These are phyloP conservation scores for Saguinus imperator DNA, from an alignment of 2,113 vertebrate species.

Conservation along the genomic window DNA sequence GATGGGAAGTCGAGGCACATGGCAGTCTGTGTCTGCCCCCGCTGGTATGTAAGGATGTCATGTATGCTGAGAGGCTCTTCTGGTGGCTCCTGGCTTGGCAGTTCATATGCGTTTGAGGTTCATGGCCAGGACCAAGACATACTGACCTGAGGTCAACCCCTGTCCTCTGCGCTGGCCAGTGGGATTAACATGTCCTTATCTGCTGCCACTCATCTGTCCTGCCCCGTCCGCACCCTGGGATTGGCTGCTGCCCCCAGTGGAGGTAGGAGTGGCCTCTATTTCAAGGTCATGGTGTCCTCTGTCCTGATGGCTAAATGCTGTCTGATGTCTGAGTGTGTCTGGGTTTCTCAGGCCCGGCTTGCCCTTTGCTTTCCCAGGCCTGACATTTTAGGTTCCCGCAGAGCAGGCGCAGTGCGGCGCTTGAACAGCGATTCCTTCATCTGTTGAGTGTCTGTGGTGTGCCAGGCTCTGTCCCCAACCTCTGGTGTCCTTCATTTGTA, in stretches of 20 bases:
- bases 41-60: fast-evolving
- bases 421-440: fast-evolving
- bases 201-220: fast-evolving
- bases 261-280: neutral
- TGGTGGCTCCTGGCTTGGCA: fast-evolving
- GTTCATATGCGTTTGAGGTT: fast-evolving
- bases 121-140: fast-evolving
- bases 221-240: neutral
- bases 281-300: neutral
- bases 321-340: neutral
- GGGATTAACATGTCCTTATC: fast-evolving
- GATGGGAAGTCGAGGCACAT: neutral
- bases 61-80: neutral
- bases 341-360: neutral
- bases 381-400: neutral
- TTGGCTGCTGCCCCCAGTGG: fast-evolving
- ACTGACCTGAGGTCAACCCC: fast-evolving
- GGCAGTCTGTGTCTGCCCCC: fast-evolving
- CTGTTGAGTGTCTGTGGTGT: neutral
- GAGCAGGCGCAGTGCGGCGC: neutral
- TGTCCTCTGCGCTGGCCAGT: neutral
- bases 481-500: neutral
- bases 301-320: neutral
- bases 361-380: neutral
- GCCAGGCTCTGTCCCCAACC: neutral